Evolutionary conservation across 2,888 invertebrate species (phyloP), one percentile per base, ranked within the genome.

Genomic region (Anticlea derivata): DNA sequence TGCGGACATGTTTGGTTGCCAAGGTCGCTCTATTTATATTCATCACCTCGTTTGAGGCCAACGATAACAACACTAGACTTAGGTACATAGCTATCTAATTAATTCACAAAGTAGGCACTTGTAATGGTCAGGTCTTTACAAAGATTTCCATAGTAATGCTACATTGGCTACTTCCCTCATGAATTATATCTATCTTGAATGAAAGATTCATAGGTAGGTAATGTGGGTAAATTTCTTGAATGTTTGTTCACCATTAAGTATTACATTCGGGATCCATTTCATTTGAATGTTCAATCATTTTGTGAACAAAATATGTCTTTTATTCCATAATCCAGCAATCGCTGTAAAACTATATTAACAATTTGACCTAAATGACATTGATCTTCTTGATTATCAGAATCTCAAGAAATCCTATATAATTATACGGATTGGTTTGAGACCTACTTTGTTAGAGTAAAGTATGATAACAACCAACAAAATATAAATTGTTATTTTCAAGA

Each of bases 41-140:
- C 49, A 54, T 57, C 73, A 78, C 83, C 81, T 84, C 76, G 80
- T 63, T 34, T 68, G 64, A 75, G 74, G 78, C 70, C 78, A 78
- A 64, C 60, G 54, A 31, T 58, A 62, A 38, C 41, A 38, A 30
- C 45, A 48, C 43, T 45, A 48, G 38, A 41, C 26, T 27, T 37
- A 27, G 26, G 11, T 47, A 20, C 26, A 7, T 47, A 27, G 8
- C 2, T 29, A 49, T 27, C n/a, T 49, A 30, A 10, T 20, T 43
- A 39, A n/a, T 17, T 11, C 24, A 30, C 7, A 10, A 24, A 24
- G 10, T 24, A 24, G 8, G 8, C 10, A 22, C 22, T 30, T 40
- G 22, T 22, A 26, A n/a, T 10, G 4, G 10, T 7, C 20, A 39
- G n/a, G 22, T 26, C 8, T 1, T 8, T 38, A 24, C 11, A n/a